Evolutionary conservation across 2,113 vertebrate genomes (phyloP).

Genomic region (Cavia porcellus): DNA sequence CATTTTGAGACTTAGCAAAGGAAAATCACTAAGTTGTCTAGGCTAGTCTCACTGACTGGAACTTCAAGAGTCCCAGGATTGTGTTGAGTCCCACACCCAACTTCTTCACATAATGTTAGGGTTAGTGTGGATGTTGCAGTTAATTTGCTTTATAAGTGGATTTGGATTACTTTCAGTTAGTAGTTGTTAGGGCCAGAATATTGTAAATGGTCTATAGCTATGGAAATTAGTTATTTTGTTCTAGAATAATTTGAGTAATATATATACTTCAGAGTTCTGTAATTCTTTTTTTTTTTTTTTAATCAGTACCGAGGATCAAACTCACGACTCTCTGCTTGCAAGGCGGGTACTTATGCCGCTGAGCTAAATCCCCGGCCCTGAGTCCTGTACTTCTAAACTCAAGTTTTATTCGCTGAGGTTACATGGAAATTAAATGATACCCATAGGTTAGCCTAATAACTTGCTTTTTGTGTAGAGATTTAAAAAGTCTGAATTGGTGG

Average conservation of each 20-base stretch:
- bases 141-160: conserved; percentile 44
- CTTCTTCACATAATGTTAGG: background rate
- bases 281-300: no score
- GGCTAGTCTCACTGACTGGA: background rate
- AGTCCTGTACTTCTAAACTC: no score
- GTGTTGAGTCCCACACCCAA: background rate
- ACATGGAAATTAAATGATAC: conserved; percentile 47
- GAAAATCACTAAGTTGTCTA: background rate
- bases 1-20: background rate
- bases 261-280: background rate
- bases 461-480: background rate
- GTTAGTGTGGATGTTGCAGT: background rate
- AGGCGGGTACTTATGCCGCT: no score
- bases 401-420: conserved; percentile 8
- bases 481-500: background rate
- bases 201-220: background rate
- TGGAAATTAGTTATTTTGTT: conserved; percentile 18
- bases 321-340: no score
- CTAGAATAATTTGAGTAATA: background rate
- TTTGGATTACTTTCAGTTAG: background rate
- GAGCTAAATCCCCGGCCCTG: no score
- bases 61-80: background rate
- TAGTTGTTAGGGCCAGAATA: conserved; percentile 17
- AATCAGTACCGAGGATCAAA: no score
- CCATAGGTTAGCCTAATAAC: background rate